Evolutionary conservation across 2,888 invertebrate species (phyloP), one percentile per base, ranked within the genome.

Genomic region (Actias luna): DNA sequence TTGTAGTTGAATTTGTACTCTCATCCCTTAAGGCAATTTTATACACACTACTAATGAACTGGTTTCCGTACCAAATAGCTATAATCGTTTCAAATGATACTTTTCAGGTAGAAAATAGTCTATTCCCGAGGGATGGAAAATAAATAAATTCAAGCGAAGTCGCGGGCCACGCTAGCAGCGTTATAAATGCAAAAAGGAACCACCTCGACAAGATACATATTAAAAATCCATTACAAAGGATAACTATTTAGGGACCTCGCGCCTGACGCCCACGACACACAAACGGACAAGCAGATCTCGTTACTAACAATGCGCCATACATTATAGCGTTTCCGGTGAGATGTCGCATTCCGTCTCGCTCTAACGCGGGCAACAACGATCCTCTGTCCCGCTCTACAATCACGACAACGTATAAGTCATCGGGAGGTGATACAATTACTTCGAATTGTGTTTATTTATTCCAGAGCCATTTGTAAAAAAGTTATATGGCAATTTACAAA

Each of bases 281-380:
- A 76, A 67, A 77, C 86, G 75, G 68, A 77, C 87, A 87, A 87
- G 84, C 88, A 82, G 87, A 87, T 86, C 92, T 92, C 91, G 87
- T 92, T 92, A 92, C 88, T 85, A 91, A 92, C 92, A 92, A 92
- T 92, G 88, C 87, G 74, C 88, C 90, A 92, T 92, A 92, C 89
- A 90, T 92, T 91, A 91, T 85, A 63, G 78, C 76, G 85, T 89
- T 92, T 92, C 91, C 92, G 90, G 91, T 84, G 85, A 83, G 85
- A 82, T 82, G 86, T 83, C 81, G 78, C 78, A 73, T 64, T 60
- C 64, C 65, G 22, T 83, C 85, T 67, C 84, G 22, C 31, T 63
- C 55, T 39, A 16, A 7, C 31, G 25, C 35, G 29, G n/a, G 4
- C 25, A 5, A 10, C 8, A 29, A n/a, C 2, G 3, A 59, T 59